These are phyloP conservation scores for Pyralis farinalis DNA, from an alignment of 2,888 invertebrate species.

Conservation along the genomic window DNA sequence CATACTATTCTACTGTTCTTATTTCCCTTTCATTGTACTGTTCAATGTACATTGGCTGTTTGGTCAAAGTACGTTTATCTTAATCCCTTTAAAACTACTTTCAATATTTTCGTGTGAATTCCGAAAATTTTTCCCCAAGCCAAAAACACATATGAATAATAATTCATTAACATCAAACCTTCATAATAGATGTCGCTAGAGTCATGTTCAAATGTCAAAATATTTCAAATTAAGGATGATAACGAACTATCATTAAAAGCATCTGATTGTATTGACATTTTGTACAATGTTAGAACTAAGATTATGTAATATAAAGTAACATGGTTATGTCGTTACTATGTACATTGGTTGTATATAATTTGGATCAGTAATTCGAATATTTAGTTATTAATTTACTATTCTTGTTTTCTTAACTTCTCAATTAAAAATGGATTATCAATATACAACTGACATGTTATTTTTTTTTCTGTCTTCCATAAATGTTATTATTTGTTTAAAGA, in stretches of 20 bases:
- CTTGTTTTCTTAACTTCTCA: slow-evolving; percentile 13
- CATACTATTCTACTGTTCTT: too few species aligned
- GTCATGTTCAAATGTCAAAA: slow-evolving; percentile 17
- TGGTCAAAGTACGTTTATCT: too few species aligned
- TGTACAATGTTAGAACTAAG: slow-evolving; percentile 22
- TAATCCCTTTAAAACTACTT: too few species aligned
- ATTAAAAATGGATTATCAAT: not conserved
- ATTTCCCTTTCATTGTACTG: too few species aligned
- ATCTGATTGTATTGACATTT: slow-evolving; percentile 1
- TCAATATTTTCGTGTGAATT: too few species aligned
- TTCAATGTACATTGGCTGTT: too few species aligned
- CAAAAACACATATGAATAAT: too few species aligned
- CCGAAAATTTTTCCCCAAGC: too few species aligned
- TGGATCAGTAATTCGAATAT: slow-evolving; percentile 37
- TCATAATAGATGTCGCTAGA: slow-evolving; percentile 30
- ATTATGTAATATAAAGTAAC: slow-evolving; percentile 34
- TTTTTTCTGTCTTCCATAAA: slow-evolving; percentile 21
- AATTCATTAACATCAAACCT: too few species aligned
- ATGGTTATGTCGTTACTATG: slow-evolving; percentile 39
- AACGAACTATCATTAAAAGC: slow-evolving; percentile 12
- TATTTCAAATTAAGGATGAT: not conserved
- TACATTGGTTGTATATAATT: slow-evolving; percentile 78
- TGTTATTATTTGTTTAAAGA: slow-evolving; percentile 31
- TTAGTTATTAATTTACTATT: slow-evolving; percentile 24
- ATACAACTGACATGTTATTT: slow-evolving; percentile 19